Base-by-base conservation (phyloP, 2,113 vertebrate species). In the Xyliphius kryptos region DNA sequence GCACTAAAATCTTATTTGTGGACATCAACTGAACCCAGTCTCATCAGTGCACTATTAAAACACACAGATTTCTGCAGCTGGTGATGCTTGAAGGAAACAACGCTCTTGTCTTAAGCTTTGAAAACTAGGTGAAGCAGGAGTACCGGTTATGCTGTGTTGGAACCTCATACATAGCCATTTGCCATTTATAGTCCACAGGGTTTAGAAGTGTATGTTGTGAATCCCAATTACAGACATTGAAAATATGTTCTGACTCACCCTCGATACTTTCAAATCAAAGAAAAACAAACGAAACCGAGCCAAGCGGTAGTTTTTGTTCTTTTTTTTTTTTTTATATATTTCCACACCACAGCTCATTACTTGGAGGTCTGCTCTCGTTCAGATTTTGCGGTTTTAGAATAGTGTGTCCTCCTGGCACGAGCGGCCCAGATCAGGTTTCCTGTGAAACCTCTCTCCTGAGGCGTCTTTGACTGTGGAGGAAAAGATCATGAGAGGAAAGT, bases 361-460 rank as follows among this genome's bases (percentile, higher is more conserved):
- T 80, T 73, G 72, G 59, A 70, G 38, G 36, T 70, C 36, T 70
- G 10, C 61, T 70, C 41, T 68, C 56, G 47, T 68, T 19, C 54
- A 19, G 43, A 44, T 63, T 62, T 56, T 66, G 53, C 38, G 64
- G 64, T 61, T 63, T 32, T 26, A 20, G 56, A 72, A 60, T 19
- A 32, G 47, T 69, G 50, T 67, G 69, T 74, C 49, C 63, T 61
- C 20, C 68, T 77, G 68, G 53, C 62, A 51, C 38, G 1, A 44
- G 65, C 36, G 16, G 10, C 1, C 38, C 53, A 36, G 71, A 77
- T 81, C 59, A 16, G 14, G 66, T 80, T 77, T 76, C 73, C 20
- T 54, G 51, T 26, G 13, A 20, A 62, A 64, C n/a, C n/a, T n/a
- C n/a, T n/a, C n/a, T 41, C 40, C 26, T 61, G 65, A 72, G 68